Conservation (phyloP, 2,888 invertebrate species). For the Hirtodrosophila histrioides region DNA sequence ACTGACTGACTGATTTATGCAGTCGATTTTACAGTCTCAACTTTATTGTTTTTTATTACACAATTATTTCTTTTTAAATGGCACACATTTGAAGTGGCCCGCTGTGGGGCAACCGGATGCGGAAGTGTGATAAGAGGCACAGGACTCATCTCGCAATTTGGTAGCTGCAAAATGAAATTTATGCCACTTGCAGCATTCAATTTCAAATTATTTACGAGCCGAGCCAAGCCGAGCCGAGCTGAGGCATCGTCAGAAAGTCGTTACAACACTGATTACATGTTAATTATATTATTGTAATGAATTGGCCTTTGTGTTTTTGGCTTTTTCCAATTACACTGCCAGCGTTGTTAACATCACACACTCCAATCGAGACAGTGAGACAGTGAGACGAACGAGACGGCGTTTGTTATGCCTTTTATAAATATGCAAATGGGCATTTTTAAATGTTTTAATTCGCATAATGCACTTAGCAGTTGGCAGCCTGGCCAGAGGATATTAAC, state of each 20-base stretch:
- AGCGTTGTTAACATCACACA: constrained; percentile 25
- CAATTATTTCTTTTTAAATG: constrained; percentile 51
- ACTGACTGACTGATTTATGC: constrained; percentile 61
- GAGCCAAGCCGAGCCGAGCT: neutral
- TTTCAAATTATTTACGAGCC: constrained; percentile 44
- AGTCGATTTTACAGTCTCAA: constrained; percentile 63
- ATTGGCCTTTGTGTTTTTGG: constrained; percentile 37
- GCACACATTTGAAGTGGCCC: neutral
- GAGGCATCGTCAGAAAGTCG: constrained; percentile 37
- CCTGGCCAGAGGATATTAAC: too few species aligned
- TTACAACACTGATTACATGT: constrained; percentile 75
- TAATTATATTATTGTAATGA: constrained; percentile 65
- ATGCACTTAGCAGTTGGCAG: constrained; percentile 13
- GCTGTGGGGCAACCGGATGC: neutral
- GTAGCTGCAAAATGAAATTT: constrained; percentile 49
- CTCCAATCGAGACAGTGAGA: neutral
- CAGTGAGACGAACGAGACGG: neutral
- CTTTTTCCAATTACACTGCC: constrained; percentile 33
- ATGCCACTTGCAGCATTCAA: constrained; percentile 37
- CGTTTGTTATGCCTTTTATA: constrained; percentile 31
- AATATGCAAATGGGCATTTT: constrained; percentile 47
- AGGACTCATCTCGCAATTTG: neutral
- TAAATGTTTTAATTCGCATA: constrained; percentile 20
- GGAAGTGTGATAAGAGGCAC: neutral
- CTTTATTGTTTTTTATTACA: constrained; percentile 66